Evolutionary conservation across 2,113 vertebrate genomes (phyloP), one percentile per base, ranked within the genome.

Genomic region (Python bivittatus): DNA sequence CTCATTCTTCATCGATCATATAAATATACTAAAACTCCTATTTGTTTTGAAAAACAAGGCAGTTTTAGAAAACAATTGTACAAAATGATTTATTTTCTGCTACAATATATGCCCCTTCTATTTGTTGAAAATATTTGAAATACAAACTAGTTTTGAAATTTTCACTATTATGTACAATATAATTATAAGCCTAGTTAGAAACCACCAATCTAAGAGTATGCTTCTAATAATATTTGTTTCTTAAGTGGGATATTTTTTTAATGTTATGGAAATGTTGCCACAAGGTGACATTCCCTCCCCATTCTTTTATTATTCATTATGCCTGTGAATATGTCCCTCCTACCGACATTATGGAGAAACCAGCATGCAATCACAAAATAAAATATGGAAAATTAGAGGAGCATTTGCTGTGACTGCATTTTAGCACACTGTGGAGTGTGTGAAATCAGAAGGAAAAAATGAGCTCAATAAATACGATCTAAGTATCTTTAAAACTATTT

Each of bases 131-230:
- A 53, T 83, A 88, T 57, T 83, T 88, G 53, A 88, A 92, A 88
- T 13, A 13, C 27, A 91, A 54, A 2, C 38, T 23, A 38, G 20
- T 60, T 38, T 58, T 89, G 0, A 64, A 2, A 64, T n/a, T 56
- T 89, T 48, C 93, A 84, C 7, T 20, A 22, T 94, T 91, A 93
- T 72, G 92, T 90, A 72, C 23, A 84, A 88, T 93, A 88, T 56
- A 42, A 87, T 48, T 64, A 90, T 53, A 94, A 88, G 93, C n/a
- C 10, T 72, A 87, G 52, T 92, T 53, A 1, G 33, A 91, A 91
- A 61, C 0, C 6, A 1, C 20, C 25, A 52, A 11, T 0, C 23
- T 22, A 1, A 1, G 72, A 57, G 33, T 29, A 61, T 15, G 15
- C n/a, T 53, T 33, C n/a, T 13, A 25, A 61, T 53, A 12, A 13